phyloP scores from a whole-genome alignment of 2,797 vertebrate genomes.

The Falco novaeseelandiae region DNA sequence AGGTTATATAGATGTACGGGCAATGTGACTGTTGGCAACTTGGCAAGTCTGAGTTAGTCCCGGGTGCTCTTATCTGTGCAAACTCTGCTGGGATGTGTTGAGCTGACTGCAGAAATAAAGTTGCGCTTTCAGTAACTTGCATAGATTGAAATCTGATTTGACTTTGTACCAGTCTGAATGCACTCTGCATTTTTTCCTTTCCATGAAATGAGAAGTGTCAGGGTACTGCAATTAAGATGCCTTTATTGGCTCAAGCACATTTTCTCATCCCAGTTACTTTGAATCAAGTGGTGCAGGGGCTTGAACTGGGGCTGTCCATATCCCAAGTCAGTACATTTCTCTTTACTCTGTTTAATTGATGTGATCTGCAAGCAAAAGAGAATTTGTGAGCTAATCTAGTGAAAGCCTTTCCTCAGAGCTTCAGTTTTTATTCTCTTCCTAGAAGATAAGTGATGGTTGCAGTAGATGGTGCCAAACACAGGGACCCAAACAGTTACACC shows the following conservation, averaged over 20 bases:
- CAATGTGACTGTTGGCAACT: neutral
- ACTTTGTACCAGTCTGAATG: neutral
- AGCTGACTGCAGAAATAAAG: neutral
- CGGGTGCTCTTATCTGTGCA: neutral
- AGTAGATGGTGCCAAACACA: conserved; percentile 16
- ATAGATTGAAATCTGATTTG: neutral
- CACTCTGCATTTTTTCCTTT: neutral
- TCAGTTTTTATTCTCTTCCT: conserved; percentile 38
- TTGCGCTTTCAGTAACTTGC: neutral
- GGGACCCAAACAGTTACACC: conserved; percentile 52
- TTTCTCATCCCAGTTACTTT: neutral
- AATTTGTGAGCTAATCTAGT: conserved; percentile 18
- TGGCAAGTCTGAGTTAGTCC: neutral
- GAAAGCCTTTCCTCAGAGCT: conserved; percentile 28
- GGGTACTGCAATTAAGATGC: neutral
- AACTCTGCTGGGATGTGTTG: neutral
- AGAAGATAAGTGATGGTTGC: conserved; percentile 39
- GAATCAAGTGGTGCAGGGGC: neutral
- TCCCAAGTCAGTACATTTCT: neutral
- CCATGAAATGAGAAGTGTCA: neutral
- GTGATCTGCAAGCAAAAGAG: conserved; percentile 30
- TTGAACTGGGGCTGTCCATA: neutral
- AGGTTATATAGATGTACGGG: neutral
- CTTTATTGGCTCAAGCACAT: neutral
- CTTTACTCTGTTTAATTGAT: conserved; percentile 9